Conservation (phyloP, 2,797 vertebrate species). For the Urocyon cinereoargenteus region DNA sequence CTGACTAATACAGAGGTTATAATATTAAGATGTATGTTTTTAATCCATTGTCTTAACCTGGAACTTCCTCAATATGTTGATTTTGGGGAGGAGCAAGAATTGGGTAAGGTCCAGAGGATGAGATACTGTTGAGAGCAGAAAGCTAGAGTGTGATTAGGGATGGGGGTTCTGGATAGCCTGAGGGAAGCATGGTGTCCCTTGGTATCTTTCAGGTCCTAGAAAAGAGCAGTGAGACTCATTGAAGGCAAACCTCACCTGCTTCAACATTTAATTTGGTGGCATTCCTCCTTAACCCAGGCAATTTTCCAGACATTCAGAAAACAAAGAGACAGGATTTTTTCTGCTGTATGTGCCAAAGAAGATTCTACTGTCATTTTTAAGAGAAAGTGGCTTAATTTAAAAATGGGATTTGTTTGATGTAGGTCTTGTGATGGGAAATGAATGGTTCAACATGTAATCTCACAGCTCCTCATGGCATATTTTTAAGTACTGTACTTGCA, state of each 20-base stretch:
- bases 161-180: background rate
- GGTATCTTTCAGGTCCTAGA: background rate
- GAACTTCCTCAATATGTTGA: background rate
- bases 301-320: background rate
- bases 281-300: background rate
- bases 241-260: background rate
- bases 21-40: constrained; percentile 22
- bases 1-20: background rate
- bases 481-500: constrained; percentile 68
- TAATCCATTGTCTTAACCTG: background rate
- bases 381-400: background rate
- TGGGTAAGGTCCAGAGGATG: background rate
- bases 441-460: background rate
- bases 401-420: background rate
- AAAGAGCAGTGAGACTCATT: background rate
- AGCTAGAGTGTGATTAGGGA: background rate
- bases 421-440: background rate
- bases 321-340: background rate
- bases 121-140: background rate
- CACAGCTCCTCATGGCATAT: constrained; percentile 12
- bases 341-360: background rate
- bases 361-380: background rate
- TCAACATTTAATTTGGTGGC: background rate
- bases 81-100: background rate
- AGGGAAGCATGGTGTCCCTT: background rate